Conservation (phyloP, 2,888 invertebrate genomes). For the Hemistola chrysoprasaria region DNA sequence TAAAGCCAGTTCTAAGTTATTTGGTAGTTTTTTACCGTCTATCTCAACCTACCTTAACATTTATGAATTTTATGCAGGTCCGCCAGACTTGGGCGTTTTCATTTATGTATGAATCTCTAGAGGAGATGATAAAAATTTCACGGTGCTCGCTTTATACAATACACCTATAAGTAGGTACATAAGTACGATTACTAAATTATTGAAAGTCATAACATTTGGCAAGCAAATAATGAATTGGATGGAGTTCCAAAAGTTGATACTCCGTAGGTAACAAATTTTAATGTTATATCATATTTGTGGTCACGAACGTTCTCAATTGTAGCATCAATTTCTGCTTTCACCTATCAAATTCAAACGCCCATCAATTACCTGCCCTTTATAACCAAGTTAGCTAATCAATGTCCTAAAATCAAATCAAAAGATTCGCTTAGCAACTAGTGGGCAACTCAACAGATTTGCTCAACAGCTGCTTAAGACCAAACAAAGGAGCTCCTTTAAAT, state of each 20-base stretch:
- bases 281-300: no score
- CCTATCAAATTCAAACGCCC: background rate
- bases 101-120: no score
- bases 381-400: slow-evolving; percentile 24
- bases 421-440: slow-evolving; percentile 73
- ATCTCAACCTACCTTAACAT: slow-evolving; percentile 27
- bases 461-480: slow-evolving; percentile 66
- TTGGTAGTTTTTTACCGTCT: background rate
- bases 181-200: no score
- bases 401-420: slow-evolving; percentile 54
- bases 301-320: no score
- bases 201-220: no score
- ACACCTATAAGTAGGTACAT: no score
- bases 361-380: slow-evolving; percentile 1
- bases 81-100: slow-evolving; percentile 11
- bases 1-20: background rate
- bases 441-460: slow-evolving; percentile 69
- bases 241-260: no score
- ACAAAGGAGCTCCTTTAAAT: slow-evolving; percentile 46
- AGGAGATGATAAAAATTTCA: no score
- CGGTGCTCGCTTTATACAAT: no score
- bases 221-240: no score
- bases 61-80: slow-evolving; percentile 12
- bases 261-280: no score
- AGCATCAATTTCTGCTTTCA: slow-evolving; percentile 1